These are phyloP conservation scores for Drosophila punjabiensis DNA, from an alignment of 1,140 invertebrate genomes.

Conservation along the genomic window DNA sequence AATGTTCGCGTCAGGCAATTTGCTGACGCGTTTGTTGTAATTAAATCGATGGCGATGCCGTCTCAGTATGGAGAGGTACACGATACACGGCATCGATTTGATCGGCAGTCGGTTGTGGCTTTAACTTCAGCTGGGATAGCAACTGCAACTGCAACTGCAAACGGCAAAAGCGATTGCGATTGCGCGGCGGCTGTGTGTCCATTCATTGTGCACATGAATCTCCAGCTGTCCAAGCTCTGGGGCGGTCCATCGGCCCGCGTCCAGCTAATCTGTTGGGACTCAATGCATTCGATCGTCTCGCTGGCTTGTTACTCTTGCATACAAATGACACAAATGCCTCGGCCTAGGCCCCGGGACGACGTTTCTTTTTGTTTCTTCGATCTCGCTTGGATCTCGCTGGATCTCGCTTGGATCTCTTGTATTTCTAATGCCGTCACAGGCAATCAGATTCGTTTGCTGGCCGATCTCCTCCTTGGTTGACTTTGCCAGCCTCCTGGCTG, in stretches of 20 bases:
- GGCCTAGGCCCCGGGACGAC: constrained; percentile 24
- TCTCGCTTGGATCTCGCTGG: constrained; percentile 23
- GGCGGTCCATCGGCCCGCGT: constrained; percentile 65
- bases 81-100: constrained; percentile 73
- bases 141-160: constrained; percentile 2
- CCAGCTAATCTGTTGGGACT: constrained; percentile 77
- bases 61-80: constrained; percentile 52
- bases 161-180: constrained; percentile 18
- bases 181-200: constrained; percentile 45
- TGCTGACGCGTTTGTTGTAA: constrained; percentile 84
- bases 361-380: constrained; percentile 48
- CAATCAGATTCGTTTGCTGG: constrained; percentile 56
- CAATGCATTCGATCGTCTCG: constrained; percentile 60
- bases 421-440: constrained; percentile 80
- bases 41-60: constrained; percentile 76
- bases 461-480: constrained; percentile 35
- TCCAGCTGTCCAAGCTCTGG: constrained; percentile 70
- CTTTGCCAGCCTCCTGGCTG: constrained; percentile 52
- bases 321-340: constrained; percentile 83
- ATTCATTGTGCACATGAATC: constrained; percentile 77
- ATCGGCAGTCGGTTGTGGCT: constrained; percentile 58
- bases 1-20: constrained; percentile 83
- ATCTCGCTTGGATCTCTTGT: constrained; percentile 48
- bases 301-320: constrained; percentile 82
- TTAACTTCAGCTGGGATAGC: constrained; percentile 6